Evolutionary conservation across 2,113 vertebrate genomes (phyloP), one percentile per base, ranked within the genome.

Genomic region (Osmerus mordax): DNA sequence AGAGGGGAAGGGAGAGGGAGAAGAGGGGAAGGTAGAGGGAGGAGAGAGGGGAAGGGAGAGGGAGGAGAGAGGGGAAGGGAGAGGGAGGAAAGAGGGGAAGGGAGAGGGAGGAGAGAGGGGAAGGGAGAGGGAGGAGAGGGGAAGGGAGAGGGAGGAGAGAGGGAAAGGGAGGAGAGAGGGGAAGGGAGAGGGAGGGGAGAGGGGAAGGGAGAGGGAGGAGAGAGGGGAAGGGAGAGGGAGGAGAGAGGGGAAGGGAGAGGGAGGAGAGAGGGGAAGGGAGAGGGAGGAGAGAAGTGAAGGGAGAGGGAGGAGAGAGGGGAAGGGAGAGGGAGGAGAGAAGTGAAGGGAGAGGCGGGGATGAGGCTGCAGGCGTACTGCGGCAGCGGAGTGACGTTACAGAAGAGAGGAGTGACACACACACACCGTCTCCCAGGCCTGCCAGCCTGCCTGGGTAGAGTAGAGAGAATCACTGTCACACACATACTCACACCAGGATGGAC

Each of bases 331-430:
- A 21, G 21, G 21, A 21, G 21, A 21, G 21, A 21, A 1, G 21
- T 0, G 21, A 21, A 21, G 21, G 52, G 47, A 8, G 81, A 77
- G 85, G 83, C 81, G 81, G 86, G 77, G 69, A 78, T 8, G 78
- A 15, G 70, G 85, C 83, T 89, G 83, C 88, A 74, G 87, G 86
- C 87, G 86, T 85, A 90, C 88, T 89, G 89, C 89, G 85, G 89
- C 89, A 89, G 85, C 86, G 78, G 80, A 70, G 79, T 90, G 89
- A 90, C 89, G 89, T 87, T 78, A 82, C 76, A 60, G 83, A 82
- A 76, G 72, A 83, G 68, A 74, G 76, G 61, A 78, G 77, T 87
- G 84, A 86, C 79, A 78, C 70, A n/a, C 84, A 28, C 25, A 79
- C 83, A 86, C 63, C 70, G 56, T 71, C 78, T 75, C 78, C 64